Conservation (phyloP, 2,797 vertebrate genomes). For the Dendrocincla tyrannina region DNA sequence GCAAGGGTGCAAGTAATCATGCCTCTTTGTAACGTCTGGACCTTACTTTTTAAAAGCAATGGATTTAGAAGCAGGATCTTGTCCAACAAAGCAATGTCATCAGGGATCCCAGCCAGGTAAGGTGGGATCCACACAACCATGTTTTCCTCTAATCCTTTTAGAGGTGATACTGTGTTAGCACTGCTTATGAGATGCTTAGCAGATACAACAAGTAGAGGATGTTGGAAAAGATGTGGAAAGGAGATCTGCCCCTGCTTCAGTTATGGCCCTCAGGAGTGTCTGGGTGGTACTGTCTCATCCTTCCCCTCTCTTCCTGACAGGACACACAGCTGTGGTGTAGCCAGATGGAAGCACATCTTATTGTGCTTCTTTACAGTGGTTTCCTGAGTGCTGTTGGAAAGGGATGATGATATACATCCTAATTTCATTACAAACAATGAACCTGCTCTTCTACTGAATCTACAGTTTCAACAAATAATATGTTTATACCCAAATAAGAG, state of each 20-base stretch:
- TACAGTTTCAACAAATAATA: background rate
- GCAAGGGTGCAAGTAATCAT: slow-evolving; percentile 33
- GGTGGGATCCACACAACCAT: background rate
- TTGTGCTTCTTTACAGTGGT: background rate
- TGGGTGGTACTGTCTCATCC: background rate
- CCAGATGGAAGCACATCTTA: background rate
- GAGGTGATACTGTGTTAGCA: background rate
- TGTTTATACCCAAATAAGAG: background rate
- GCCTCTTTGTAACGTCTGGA: slow-evolving; percentile 22
- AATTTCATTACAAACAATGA: background rate
- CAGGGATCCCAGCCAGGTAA: background rate
- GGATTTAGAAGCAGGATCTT: background rate
- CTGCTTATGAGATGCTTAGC: background rate
- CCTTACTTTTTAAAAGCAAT: slow-evolving; percentile 8
- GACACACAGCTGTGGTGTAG: background rate
- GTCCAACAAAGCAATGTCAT: background rate
- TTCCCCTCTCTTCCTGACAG: background rate
- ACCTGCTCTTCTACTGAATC: background rate
- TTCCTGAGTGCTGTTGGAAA: background rate
- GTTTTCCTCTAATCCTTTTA: background rate
- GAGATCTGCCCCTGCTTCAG: background rate
- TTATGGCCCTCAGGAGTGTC: rapidly evolving
- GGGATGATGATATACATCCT: background rate
- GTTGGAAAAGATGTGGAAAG: background rate
- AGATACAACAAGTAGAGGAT: background rate